Evolutionary conservation across 2,113 vertebrate species (phyloP).

Genomic region (Ibidorhyncha struthersii): DNA sequence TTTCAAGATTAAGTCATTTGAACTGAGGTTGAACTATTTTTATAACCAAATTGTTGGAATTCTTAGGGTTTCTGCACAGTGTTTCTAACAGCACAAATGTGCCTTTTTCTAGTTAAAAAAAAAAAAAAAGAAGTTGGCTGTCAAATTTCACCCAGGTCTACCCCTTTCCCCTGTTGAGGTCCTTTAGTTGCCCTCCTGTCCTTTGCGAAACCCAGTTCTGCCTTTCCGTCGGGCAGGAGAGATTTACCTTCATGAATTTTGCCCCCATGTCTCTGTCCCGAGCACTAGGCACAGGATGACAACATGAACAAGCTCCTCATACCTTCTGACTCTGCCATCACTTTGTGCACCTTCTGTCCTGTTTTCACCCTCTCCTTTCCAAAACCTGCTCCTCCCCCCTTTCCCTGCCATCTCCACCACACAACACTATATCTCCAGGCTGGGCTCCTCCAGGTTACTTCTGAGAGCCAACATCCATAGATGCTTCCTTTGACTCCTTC

Average conservation of each 20-base stretch:
- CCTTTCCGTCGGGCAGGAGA: neutral
- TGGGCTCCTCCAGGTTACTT: neutral
- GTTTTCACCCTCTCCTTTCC: neutral
- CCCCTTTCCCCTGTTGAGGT: rapidly evolving
- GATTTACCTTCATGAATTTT: neutral
- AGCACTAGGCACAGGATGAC: neutral
- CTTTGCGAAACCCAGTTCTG: neutral
- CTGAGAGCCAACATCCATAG: neutral
- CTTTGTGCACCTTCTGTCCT: neutral
- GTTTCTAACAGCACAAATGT: neutral
- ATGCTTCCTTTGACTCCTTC: neutral
- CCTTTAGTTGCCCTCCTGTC: neutral
- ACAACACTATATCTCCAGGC: neutral
- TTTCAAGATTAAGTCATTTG: neutral
- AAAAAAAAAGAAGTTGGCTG: neutral
- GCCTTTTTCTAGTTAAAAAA: neutral
- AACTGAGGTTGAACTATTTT: neutral
- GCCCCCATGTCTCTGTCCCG: neutral
- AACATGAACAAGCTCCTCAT: neutral
- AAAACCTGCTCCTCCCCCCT: neutral
- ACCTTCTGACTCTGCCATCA: neutral
- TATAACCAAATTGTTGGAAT: neutral
- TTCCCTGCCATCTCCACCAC: neutral
- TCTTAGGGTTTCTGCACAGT: neutral
- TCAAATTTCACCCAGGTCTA: neutral